These are phyloP conservation scores for Forbesichthys papilliferus DNA, from an alignment of 2,113 vertebrate genomes.

Conservation along the genomic window DNA sequence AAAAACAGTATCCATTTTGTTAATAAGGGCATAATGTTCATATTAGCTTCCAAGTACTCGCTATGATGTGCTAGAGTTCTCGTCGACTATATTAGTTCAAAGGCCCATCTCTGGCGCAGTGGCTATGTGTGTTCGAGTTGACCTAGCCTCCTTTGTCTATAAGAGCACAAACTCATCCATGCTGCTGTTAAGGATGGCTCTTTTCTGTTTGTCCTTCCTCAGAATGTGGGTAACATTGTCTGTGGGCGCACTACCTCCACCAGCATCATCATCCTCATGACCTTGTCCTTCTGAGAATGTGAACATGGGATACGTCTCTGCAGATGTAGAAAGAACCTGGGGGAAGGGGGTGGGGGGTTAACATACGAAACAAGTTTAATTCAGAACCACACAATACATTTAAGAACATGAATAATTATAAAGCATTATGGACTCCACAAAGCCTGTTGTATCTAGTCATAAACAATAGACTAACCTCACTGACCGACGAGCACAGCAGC, in stretches of 20 bases:
- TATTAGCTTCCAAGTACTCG: no score
- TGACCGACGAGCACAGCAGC: slow-evolving; percentile 72
- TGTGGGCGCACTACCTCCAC: slow-evolving; percentile 21
- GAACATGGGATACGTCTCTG: slow-evolving; percentile 86
- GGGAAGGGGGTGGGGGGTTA: background rate
- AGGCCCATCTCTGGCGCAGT: background rate
- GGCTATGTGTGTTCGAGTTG: background rate
- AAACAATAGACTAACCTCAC: slow-evolving; percentile 67
- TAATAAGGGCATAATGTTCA: no score
- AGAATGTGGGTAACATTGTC: slow-evolving; percentile 58
- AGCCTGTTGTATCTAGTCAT: background rate
- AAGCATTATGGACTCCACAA: background rate
- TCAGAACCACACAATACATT: background rate
- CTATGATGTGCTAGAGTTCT: no score
- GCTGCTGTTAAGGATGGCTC: slow-evolving; percentile 62
- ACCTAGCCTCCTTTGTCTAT: slow-evolving; percentile 44
- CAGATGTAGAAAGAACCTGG: slow-evolving; percentile 79
- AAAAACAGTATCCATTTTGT: no score
- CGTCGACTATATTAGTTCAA: no score
- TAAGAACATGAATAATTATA: background rate
- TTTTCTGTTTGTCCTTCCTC: slow-evolving; percentile 44
- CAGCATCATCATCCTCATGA: slow-evolving; percentile 52
- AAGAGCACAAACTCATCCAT: slow-evolving; percentile 88
- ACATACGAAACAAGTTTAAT: background rate
- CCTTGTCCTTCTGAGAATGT: slow-evolving; percentile 81